Evolutionary conservation across 2,797 vertebrate species (phyloP).

Genomic region (Melanogrammus aeglefinus): DNA sequence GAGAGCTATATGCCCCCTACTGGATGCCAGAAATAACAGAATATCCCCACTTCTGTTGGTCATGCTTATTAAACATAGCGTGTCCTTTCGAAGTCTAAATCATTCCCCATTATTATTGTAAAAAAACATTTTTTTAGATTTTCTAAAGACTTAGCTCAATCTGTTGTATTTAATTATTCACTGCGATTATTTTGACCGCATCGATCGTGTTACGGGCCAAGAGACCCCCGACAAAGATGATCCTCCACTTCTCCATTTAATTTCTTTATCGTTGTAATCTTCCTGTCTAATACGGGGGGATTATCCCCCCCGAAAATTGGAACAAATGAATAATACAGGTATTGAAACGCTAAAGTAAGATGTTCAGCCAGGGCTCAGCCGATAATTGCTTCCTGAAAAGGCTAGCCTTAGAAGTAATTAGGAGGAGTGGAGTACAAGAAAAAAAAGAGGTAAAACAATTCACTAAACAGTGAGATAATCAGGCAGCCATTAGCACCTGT

Average conservation of each 20-base stretch:
- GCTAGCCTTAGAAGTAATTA: conserved; percentile 64
- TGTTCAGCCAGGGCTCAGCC: conserved; percentile 52
- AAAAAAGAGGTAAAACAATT: neutral
- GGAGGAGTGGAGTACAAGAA: conserved; percentile 51
- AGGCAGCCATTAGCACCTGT: conserved; percentile 59
- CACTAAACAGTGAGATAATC: conserved; percentile 65
- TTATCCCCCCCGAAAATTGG: conserved; percentile 53
- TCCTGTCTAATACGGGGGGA: conserved; percentile 28
- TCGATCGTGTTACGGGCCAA: too few relatives aligned
- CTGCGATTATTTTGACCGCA: too few relatives aligned
- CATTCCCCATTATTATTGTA: too few relatives aligned
- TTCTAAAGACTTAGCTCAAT: too few relatives aligned
- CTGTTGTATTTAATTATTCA: too few relatives aligned
- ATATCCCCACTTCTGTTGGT: neutral
- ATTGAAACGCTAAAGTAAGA: conserved; percentile 60
- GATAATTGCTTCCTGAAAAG: conserved; percentile 72
- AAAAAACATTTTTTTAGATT: too few relatives aligned
- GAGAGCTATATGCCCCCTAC: conserved; percentile 66
- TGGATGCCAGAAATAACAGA: conserved; percentile 51
- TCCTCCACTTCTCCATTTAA: too few relatives aligned
- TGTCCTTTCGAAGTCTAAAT: neutral
- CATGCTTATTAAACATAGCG: neutral
- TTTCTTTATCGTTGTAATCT: too few relatives aligned
- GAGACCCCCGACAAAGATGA: too few relatives aligned
- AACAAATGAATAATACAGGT: conserved; percentile 56